Evolutionary conservation across 2,113 vertebrate species (phyloP).

Genomic region (Apaloderma vittatum): DNA sequence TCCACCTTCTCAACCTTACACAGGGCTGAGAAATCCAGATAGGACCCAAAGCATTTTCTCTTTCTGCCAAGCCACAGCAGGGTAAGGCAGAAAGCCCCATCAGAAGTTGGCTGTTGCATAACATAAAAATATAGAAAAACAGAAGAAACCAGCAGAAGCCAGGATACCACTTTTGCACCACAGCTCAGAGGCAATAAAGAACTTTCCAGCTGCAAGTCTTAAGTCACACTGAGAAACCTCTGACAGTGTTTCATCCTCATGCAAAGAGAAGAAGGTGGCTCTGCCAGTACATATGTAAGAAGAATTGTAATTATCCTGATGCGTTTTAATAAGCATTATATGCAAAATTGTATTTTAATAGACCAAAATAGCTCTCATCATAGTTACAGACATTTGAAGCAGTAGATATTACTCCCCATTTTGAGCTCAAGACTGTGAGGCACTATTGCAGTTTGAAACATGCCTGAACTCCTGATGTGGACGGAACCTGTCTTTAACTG

Average conservation of each 20-base stretch:
- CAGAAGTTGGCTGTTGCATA: not conserved
- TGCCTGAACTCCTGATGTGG: not conserved
- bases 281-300: not conserved
- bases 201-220: not conserved
- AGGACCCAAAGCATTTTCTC: not conserved
- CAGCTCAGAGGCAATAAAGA: not conserved
- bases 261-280: not conserved
- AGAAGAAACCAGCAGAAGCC: not conserved
- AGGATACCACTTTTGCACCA: not conserved
- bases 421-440: not conserved
- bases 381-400: not conserved
- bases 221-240: not conserved
- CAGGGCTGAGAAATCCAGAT: too few relatives aligned
- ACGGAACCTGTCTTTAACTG: not conserved
- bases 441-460: not conserved
- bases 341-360: not conserved
- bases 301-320: not conserved
- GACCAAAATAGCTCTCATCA: not conserved
- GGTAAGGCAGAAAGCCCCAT: not conserved
- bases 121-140: not conserved
- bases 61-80: not conserved
- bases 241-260: not conserved
- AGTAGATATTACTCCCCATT: not conserved
- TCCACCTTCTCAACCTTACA: fast-evolving
- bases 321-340: not conserved